Percentiles rank a stretch among this genome's conserved stretches.
Conservation (phyloP, 23 tunicate genomes). For the Ascidia mentula region DNA sequence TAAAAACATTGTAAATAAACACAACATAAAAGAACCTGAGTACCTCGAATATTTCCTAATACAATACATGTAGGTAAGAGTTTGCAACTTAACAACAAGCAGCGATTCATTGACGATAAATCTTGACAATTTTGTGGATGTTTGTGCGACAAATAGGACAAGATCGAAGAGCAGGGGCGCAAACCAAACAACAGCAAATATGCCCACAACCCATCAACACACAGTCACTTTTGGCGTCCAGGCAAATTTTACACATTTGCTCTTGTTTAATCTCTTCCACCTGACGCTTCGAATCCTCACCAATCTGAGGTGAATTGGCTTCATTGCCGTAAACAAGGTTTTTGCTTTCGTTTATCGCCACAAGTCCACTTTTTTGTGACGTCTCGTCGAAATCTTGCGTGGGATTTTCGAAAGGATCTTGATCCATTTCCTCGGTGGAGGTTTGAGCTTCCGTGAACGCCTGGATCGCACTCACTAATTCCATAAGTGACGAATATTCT, state of each 20-base stretch:
- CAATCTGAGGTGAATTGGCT: neutral
- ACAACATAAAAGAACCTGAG: too few species aligned
- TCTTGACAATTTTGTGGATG: constrained; percentile 27
- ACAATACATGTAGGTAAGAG: too few species aligned
- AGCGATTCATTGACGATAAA: neutral
- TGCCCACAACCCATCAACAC: constrained; percentile 46
- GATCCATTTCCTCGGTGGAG: neutral
- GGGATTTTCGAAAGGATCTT: neutral
- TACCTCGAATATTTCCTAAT: too few species aligned
- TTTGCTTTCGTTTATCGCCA: neutral
- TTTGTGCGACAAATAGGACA: constrained; percentile 66
- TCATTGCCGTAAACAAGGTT: neutral
- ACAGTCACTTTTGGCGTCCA: constrained; percentile 34
- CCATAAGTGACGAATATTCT: constrained; percentile 7
- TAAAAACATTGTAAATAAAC: too few species aligned
- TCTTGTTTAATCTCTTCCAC: constrained; percentile 10
- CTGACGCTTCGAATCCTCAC: neutral
- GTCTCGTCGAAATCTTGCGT: too few species aligned
- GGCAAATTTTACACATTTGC: constrained; percentile 64
- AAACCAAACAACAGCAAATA: constrained; percentile 46
- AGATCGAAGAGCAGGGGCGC: constrained; percentile 34
- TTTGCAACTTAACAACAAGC: too few species aligned
- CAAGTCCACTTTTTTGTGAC: neutral
- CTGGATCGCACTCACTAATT: neutral
- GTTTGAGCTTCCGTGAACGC: neutral